Percentiles rank a stretch among this genome's conserved stretches.
phyloP scores from a whole-genome alignment of 2,113 vertebrate species.

The Passer montanus region DNA sequence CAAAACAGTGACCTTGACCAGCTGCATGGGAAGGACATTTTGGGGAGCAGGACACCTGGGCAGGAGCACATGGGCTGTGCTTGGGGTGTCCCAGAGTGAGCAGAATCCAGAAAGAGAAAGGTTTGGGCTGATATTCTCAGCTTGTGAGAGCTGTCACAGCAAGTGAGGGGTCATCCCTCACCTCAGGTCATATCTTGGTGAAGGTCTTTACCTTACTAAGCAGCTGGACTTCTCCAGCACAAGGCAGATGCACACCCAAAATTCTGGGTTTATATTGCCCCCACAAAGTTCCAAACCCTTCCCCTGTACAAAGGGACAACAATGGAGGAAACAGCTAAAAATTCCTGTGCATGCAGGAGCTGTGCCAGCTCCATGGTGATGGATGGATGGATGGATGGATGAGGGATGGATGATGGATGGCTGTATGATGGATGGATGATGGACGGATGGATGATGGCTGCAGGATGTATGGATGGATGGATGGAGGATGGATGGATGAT shows the following conservation, averaged over 20 bases:
- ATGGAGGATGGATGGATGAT: no score
- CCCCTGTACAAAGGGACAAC: neutral
- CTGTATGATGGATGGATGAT: no score
- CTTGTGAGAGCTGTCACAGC: neutral
- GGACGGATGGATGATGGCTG: no score
- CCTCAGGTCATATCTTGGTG: neutral
- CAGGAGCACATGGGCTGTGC: neutral
- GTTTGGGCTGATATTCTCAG: neutral
- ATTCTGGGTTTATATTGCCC: fast-evolving
- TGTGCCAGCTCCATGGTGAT: neutral
- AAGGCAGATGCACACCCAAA: neutral
- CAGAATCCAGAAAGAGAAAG: neutral
- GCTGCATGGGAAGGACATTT: slow-evolving; percentile 3
- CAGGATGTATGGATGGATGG: no score
- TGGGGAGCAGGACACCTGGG: neutral
- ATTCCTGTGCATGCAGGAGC: neutral
- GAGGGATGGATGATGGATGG: no score
- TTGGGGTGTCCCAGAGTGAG: neutral
- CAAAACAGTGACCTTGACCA: slow-evolving; percentile 89
- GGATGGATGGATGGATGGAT: no score
- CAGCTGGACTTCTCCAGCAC: neutral
- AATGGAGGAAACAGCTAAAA: neutral
- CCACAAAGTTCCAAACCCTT: neutral
- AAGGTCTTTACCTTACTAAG: neutral
- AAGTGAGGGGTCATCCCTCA: neutral